These are phyloP conservation scores for Oscheius sp. DNA, from an alignment of 2,888 invertebrate species.

Conservation along the genomic window DNA sequence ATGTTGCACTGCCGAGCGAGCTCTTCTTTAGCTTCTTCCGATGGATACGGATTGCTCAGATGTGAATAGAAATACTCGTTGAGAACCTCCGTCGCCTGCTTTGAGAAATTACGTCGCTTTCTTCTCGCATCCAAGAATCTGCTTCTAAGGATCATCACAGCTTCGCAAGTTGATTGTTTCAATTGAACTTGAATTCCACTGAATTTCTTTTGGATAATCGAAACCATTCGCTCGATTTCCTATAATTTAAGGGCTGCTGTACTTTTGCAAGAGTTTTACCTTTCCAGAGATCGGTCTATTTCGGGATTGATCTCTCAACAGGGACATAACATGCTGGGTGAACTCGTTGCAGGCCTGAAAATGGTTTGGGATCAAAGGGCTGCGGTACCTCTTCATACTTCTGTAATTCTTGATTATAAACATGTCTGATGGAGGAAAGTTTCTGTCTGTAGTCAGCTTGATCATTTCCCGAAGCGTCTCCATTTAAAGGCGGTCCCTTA, in stretches of 20 bases:
- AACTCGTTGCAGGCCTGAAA: slow-evolving; percentile 95
- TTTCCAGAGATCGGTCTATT: slow-evolving; percentile 73
- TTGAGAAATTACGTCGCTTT: slow-evolving; percentile 98
- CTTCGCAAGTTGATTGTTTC: slow-evolving; percentile 99
- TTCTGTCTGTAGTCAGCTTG: slow-evolving; percentile 99
- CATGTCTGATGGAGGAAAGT: slow-evolving; percentile 95
- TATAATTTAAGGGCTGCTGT: background rate
- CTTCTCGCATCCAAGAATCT: slow-evolving; percentile 71
- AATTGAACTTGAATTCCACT: slow-evolving; percentile 80
- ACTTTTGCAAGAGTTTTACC: background rate
- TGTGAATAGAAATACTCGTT: slow-evolving; percentile 99
- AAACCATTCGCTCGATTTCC: slow-evolving; percentile 99
- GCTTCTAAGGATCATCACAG: slow-evolving; percentile 96
- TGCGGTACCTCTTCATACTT: slow-evolving; percentile 91
- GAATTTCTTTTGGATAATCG: slow-evolving; percentile 93
- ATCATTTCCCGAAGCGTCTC: slow-evolving; percentile 75
- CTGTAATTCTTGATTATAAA: slow-evolving; percentile 97
- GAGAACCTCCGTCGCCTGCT: slow-evolving; percentile 97
- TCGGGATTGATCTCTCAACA: slow-evolving; percentile 75
- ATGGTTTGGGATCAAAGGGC: background rate
- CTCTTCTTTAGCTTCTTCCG: slow-evolving; percentile 99
- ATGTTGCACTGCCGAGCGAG: slow-evolving; percentile 98
- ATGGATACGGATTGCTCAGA: slow-evolving; percentile 98
- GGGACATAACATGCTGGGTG: slow-evolving; percentile 98
- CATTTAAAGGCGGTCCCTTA: slow-evolving; percentile 76